Base-by-base conservation (phyloP, 2,888 invertebrate genomes). In the Ectemnius continuus region DNA sequence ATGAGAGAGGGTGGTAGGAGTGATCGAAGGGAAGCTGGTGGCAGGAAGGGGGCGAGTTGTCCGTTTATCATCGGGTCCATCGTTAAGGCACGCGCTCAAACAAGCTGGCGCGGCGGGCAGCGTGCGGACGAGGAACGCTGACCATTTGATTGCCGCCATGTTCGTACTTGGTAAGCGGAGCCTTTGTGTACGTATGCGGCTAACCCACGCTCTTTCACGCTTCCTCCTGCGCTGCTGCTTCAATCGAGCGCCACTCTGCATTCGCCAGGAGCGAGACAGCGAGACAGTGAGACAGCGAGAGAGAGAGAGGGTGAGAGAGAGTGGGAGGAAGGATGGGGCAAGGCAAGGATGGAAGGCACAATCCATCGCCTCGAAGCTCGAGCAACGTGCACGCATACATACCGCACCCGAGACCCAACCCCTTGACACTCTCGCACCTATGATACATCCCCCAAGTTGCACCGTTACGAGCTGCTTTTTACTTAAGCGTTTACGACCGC, bases 71-170 rank as follows among this genome's bases (percentile, higher is more conserved):
- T 78, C 66, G 56, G 52, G 46, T 66, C 70, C 72, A 74, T 73
- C 67, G 80, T 70, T 58, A 67, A 67, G 72, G 61, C 47, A 62
- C 67, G 59, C 65, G 18, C 36, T 56, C 65, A 26, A 67, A 52
- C 56, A 57, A 48, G 26, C 23, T 36, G 36, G 36, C 36, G 8
- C 36, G 11, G 6, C 6, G 8, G 36, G 28, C 20, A 60, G 64
- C 61, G 65, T 16, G 72, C 47, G 58, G 61, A 59, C 46, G 75
- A 48, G 69, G 23, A 78, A 80, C 67, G 70, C 62, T 74, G 65
- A 57, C 67, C 71, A 65, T 81, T 84, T 80, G 75, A 83, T 80
- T 83, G 73, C 73, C 75, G 66, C 69, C 78, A 60, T 66, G 72
- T 74, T 65, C 61, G 36, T 56, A 63, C 67, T 57, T 47, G 67